phyloP scores from a whole-genome alignment of 2,888 invertebrate genomes.

The Sialis lutaria region DNA sequence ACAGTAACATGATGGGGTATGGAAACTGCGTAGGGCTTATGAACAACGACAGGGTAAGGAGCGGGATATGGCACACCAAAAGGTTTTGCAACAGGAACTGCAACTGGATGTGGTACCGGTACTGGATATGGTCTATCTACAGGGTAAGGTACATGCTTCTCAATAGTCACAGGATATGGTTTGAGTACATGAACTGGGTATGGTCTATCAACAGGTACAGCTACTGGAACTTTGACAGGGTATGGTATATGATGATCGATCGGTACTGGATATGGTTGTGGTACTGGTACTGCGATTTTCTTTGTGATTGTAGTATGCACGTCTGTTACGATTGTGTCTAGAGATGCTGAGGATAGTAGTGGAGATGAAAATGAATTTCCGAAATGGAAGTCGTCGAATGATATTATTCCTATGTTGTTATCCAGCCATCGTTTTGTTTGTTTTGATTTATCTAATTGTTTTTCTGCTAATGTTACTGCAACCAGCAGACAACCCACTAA shows the following conservation, averaged over 20 bases:
- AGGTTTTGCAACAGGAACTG: slow-evolving; percentile 3
- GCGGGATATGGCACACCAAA: slow-evolving; percentile 2
- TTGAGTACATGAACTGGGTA: slow-evolving; percentile 30
- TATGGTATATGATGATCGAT: slow-evolving; percentile 32
- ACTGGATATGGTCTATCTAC: slow-evolving; percentile 24
- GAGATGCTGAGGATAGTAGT: neutral
- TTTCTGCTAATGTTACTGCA: no score
- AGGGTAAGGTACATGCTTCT: slow-evolving; percentile 27
- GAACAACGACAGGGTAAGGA: slow-evolving; percentile 3
- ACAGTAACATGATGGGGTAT: slow-evolving; percentile 3
- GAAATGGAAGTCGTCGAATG: no score
- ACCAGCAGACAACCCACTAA: no score
- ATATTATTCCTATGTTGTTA: no score
- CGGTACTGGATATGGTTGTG: slow-evolving; percentile 31
- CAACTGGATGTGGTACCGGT: slow-evolving; percentile 18
- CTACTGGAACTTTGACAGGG: slow-evolving; percentile 23
- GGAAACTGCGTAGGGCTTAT: slow-evolving; percentile 1
- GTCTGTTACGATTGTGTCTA: slow-evolving; percentile 13
- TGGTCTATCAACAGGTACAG: slow-evolving; percentile 16
- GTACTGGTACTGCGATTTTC: slow-evolving; percentile 29
- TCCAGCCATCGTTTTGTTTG: no score
- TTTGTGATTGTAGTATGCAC: slow-evolving; percentile 26
- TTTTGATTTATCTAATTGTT: no score
- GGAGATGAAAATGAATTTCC: neutral
- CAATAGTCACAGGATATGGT: slow-evolving; percentile 28